Percentiles rank a stretch among this genome's conserved stretches.
phyloP scores from a whole-genome alignment of 2,888 invertebrate genomes.

The Ophion ellenae region DNA sequence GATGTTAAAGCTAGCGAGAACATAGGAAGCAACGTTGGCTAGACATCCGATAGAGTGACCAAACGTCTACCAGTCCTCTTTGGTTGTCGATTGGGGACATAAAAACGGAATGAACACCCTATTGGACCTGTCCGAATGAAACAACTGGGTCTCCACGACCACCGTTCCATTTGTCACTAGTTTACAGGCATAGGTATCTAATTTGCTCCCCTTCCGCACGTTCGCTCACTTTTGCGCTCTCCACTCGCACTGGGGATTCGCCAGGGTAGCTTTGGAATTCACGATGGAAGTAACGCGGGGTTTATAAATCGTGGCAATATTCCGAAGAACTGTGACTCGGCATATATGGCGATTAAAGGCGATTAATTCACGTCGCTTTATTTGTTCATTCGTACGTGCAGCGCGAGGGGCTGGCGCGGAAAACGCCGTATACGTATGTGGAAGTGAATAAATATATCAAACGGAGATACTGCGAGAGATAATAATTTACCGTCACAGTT shows the following conservation, averaged over 20 bases:
- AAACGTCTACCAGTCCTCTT: not conserved
- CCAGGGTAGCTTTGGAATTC: not conserved
- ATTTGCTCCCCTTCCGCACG: not conserved
- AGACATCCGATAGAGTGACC: conserved; percentile 5
- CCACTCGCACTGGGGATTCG: not conserved
- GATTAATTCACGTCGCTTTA: conserved; percentile 50
- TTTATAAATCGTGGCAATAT: conserved; percentile 16
- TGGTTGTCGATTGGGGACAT: too few relatives aligned
- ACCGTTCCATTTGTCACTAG: not conserved
- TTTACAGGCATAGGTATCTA: not conserved
- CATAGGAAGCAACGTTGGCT: not conserved
- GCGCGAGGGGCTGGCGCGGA: not conserved
- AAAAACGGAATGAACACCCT: not conserved
- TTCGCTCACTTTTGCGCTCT: not conserved
- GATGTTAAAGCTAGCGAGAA: too few relatives aligned
- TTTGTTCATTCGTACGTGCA: conserved; percentile 50
- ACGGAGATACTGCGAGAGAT: conserved; percentile 46
- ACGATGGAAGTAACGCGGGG: conserved; percentile 5
- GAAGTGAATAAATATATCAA: conserved; percentile 66
- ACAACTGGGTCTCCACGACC: not conserved
- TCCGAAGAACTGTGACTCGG: conserved; percentile 9
- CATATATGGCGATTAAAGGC: conserved; percentile 30
- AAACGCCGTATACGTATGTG: conserved; percentile 36
- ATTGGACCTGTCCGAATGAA: not conserved
- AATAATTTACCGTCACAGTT: conserved; percentile 63